Evolutionary conservation across 2,888 invertebrate species (phyloP).

Genomic region (Abrostola triplasia): DNA sequence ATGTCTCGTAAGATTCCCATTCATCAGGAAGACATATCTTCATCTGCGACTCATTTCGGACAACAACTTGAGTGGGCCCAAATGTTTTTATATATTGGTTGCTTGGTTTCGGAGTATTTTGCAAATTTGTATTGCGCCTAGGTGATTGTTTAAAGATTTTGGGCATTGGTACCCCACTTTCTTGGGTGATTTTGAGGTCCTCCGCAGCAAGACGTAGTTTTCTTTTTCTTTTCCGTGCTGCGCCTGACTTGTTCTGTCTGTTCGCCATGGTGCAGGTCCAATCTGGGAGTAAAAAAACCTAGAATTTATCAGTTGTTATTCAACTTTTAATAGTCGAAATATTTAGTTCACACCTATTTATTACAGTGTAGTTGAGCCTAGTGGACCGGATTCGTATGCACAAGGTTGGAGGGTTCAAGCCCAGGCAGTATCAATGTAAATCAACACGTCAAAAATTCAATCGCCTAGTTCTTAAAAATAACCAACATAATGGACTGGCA

Average conservation of each 20-base stretch:
- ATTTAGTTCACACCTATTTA: not conserved
- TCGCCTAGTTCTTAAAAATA: no score
- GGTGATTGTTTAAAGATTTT: not conserved
- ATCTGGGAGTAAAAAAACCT: constrained; percentile 48
- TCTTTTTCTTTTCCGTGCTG: not conserved
- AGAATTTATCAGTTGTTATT: constrained; percentile 27
- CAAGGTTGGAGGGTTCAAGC: no score
- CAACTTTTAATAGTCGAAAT: not conserved
- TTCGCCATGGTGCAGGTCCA: constrained; percentile 24
- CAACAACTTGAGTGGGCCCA: not conserved
- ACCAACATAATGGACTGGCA: no score
- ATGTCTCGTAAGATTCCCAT: not conserved
- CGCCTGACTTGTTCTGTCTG: not conserved
- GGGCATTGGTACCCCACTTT: not conserved
- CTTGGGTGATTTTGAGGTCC: no score
- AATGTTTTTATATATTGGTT: not conserved
- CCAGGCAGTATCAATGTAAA: no score
- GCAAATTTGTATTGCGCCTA: no score
- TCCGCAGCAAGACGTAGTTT: constrained; percentile 7
- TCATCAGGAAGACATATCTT: not conserved
- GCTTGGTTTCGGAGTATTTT: not conserved
- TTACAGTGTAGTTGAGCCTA: not conserved
- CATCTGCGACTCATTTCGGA: not conserved
- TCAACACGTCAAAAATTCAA: no score
- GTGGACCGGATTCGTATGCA: no score